phyloP scores from a whole-genome alignment of 2,888 invertebrate genomes.

The Zhuqinia jingwanae region DNA sequence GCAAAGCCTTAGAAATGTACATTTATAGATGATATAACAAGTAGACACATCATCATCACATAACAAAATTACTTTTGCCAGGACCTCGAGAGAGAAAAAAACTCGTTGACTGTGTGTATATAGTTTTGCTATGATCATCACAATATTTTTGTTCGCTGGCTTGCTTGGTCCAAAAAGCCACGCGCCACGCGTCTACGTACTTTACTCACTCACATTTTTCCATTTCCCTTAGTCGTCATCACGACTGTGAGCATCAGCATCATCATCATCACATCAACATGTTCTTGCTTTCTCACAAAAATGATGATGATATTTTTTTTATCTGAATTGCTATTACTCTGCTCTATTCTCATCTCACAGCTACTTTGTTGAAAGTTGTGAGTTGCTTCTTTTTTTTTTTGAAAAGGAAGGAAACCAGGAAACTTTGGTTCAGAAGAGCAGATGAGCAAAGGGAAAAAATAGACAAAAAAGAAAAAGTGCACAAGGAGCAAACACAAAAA shows the following conservation, averaged over 20 bases:
- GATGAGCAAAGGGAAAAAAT: background rate
- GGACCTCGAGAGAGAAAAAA: background rate
- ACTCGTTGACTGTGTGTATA: background rate
- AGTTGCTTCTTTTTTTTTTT: too few species aligned
- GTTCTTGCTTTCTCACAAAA: slow-evolving; percentile 6
- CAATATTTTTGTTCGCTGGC: slow-evolving; percentile 20
- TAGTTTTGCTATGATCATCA: slow-evolving; percentile 32
- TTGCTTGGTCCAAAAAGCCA: background rate
- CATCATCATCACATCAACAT: too few species aligned
- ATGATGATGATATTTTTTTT: slow-evolving; percentile 33
- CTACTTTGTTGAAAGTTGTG: slow-evolving; percentile 1
- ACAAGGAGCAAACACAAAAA: slow-evolving; percentile 34
- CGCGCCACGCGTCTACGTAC: slow-evolving; percentile 33
- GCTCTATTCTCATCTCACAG: background rate
- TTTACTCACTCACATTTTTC: slow-evolving; percentile 44
- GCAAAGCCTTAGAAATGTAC: too few species aligned
- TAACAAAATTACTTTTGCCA: slow-evolving; percentile 58
- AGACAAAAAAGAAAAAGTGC: slow-evolving; percentile 34
- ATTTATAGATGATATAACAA: background rate
- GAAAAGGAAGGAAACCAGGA: slow-evolving; percentile 28
- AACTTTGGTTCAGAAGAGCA: background rate
- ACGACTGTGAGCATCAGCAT: too few species aligned
- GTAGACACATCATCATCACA: slow-evolving; percentile 48
- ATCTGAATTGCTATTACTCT: background rate
- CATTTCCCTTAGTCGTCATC: slow-evolving; percentile 39